Conservation (phyloP, 2,888 invertebrate genomes). For the Drosophila hamatofila region DNA sequence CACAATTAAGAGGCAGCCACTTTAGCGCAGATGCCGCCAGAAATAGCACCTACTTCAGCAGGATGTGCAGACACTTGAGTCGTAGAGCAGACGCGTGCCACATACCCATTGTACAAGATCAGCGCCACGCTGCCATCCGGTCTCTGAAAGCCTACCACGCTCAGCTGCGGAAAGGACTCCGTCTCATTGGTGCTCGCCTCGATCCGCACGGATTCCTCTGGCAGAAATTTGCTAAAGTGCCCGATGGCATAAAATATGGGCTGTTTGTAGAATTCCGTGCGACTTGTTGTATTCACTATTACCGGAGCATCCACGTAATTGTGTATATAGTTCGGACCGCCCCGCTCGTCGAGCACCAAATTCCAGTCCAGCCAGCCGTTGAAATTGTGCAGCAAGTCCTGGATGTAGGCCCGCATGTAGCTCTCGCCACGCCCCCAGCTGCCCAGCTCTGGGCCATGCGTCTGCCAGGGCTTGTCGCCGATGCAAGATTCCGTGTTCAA, state of each 20-base stretch:
- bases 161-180: slow-evolving; percentile 79
- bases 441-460: slow-evolving; percentile 88
- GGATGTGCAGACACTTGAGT: slow-evolving; percentile 47
- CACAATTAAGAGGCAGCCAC: slow-evolving; percentile 57
- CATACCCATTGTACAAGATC: slow-evolving; percentile 87
- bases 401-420: slow-evolving; percentile 90
- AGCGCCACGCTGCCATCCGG: slow-evolving; percentile 86
- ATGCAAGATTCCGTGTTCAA: slow-evolving; percentile 93
- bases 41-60: slow-evolving; percentile 55
- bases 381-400: slow-evolving; percentile 91
- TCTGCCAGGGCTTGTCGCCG: slow-evolving; percentile 87
- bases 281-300: slow-evolving; percentile 83
- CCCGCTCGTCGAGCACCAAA: slow-evolving; percentile 90
- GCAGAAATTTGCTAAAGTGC: slow-evolving; percentile 91
- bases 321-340: slow-evolving; percentile 91
- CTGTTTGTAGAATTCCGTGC: slow-evolving; percentile 93
- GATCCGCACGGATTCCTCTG: slow-evolving; percentile 86
- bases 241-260: slow-evolving; percentile 95
- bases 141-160: slow-evolving; percentile 86
- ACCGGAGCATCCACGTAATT: slow-evolving; percentile 91
- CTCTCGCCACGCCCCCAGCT: slow-evolving; percentile 91
- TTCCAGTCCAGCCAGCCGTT: slow-evolving; percentile 98
- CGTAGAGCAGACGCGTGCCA: slow-evolving; percentile 38
- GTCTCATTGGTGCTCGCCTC: slow-evolving; percentile 68
- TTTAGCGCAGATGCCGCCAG: slow-evolving; percentile 37